Base-by-base conservation (phyloP, 2,888 invertebrate genomes). In the Panzeria rudis region DNA sequence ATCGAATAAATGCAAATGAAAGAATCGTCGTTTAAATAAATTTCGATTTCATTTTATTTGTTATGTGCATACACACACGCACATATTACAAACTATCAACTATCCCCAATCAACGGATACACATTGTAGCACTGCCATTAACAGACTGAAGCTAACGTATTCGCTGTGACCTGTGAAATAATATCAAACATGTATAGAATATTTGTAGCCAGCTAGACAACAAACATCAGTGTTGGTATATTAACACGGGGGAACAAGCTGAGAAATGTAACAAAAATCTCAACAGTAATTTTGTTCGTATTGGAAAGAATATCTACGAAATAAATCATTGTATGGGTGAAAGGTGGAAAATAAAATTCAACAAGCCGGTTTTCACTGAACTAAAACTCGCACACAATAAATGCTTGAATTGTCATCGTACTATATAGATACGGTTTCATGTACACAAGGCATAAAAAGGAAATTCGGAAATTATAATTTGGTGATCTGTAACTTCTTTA, bases 131-230 rank as follows among this genome's bases (percentile, higher is more conserved):
- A 38, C 61, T 29, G 56, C 17, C 62, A 62, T 41, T 23, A 62
- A 62, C 38, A 41, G 5, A 62, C 41, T 62, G 15, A 62, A 41
- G 41, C 23, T n/a, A n/a, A 79, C 29, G 35, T 83, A 83, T 86
- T 88, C 86, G 82, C 87, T 88, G 84, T 89, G 88, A 89, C 89
- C 89, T 89, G 89, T 88, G 89, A 89, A 89, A 88, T 89, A 87
- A 88, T 88, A 89, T 86, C 87, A 87, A 86, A 86, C 8, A 38
- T 38, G 11, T 82, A 84, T 84, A 83, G 86, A 78, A 82, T 59
- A 69, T 47, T 56, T 47, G 25, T 59, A 66, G 72, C 52, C 56
- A 77, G 66, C 61, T 35, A 73, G 59, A 68, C 32, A 75, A 47
- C 35, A 54, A 41, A 50, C 11, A 61, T 59, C 44, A 59, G 50